Evolutionary conservation across 1,140 invertebrate species (phyloP).

Genomic region (Procambarus clarkii): DNA sequence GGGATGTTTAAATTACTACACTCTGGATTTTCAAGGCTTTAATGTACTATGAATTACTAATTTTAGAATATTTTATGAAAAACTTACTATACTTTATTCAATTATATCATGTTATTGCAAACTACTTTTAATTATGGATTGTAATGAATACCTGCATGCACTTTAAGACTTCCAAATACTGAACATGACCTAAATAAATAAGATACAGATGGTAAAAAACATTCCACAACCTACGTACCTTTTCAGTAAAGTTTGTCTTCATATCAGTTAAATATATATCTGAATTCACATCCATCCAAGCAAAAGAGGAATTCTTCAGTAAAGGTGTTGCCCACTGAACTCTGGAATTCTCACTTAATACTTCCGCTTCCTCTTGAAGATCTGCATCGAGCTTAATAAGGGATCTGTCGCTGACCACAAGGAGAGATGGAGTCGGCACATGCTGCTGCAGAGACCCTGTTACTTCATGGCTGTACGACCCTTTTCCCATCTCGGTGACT

Average conservation of each 20-base stretch:
- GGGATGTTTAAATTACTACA: too few species aligned
- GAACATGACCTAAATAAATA: not conserved
- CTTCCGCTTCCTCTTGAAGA: not conserved
- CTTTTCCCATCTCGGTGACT: slow-evolving; percentile 40
- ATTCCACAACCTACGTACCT: not conserved
- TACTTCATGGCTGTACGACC: slow-evolving; percentile 24
- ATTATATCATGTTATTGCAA: too few species aligned
- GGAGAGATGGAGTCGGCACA: slow-evolving; percentile 30
- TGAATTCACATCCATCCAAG: slow-evolving; percentile 63
- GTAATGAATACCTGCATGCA: too few species aligned
- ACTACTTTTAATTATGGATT: too few species aligned
- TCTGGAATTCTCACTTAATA: slow-evolving; percentile 29
- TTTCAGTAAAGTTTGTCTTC: slow-evolving; percentile 39
- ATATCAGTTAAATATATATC: slow-evolving; percentile 46
- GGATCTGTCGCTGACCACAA: slow-evolving; percentile 27
- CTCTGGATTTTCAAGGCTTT: too few species aligned
- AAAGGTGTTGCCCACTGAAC: slow-evolving; percentile 41
- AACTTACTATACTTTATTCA: too few species aligned
- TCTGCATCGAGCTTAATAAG: slow-evolving; percentile 49
- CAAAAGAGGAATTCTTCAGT: slow-evolving; percentile 29
- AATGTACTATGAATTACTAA: too few species aligned
- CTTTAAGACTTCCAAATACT: not conserved
- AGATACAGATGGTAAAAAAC: not conserved
- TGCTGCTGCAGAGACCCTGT: slow-evolving; percentile 19
- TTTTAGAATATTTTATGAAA: too few species aligned